Conservation (phyloP, 2,797 vertebrate genomes). For the Scyliorhinus canicula region DNA sequence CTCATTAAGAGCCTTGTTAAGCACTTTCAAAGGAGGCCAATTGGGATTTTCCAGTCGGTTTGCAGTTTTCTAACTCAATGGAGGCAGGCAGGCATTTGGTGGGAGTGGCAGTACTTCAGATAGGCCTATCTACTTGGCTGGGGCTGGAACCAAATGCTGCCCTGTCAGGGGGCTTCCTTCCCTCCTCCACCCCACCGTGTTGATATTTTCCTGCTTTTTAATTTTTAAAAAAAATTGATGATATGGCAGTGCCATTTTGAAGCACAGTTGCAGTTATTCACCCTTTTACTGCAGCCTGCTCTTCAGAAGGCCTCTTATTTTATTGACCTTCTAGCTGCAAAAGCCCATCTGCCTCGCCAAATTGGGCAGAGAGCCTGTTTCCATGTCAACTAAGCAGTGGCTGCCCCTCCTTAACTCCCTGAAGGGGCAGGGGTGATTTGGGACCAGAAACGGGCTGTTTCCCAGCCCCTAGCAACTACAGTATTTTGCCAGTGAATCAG, state of each 20-base stretch:
- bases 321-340: background rate
- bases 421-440: too few species aligned
- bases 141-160: too few species aligned
- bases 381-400: background rate
- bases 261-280: background rate
- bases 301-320: background rate
- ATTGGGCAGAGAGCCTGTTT: background rate
- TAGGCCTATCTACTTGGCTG: too few species aligned
- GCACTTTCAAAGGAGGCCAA: background rate
- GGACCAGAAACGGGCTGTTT: background rate
- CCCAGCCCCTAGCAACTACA: background rate
- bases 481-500: background rate
- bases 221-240: background rate
- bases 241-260: background rate
- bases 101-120: too few species aligned
- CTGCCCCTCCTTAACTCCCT: too few species aligned
- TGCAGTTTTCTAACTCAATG: background rate
- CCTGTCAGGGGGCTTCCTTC: background rate
- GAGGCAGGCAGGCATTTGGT: background rate
- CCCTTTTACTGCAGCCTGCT: background rate
- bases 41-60: background rate
- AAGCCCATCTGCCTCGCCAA: background rate
- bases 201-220: background rate
- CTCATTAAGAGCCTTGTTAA: background rate
- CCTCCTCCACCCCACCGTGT: too few species aligned